Evolutionary conservation across 2,888 invertebrate species (phyloP).

Genomic region (Tuta absoluta): DNA sequence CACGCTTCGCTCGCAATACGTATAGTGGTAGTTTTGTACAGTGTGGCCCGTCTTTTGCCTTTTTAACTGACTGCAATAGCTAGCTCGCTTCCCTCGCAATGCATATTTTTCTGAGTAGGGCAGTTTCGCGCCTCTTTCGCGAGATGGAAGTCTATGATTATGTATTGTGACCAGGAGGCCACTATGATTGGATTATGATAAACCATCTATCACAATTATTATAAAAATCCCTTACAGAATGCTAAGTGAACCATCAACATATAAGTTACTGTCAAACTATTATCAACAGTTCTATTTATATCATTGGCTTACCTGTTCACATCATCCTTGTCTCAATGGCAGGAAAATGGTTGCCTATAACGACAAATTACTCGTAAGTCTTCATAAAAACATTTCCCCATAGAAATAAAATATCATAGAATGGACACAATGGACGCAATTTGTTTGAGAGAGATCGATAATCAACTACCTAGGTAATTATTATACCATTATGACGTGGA

Average conservation of each 20-base stretch:
- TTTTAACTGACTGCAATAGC: too few relatives aligned
- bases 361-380: constrained; percentile 7
- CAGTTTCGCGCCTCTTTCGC: too few relatives aligned
- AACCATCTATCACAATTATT: too few relatives aligned
- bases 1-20: too few relatives aligned
- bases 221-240: too few relatives aligned
- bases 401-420: constrained; percentile 5
- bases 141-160: too few relatives aligned
- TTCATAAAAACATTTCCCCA: constrained; percentile 25
- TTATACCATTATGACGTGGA: constrained; percentile 21
- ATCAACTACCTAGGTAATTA: constrained; percentile 7
- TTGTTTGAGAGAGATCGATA: constrained; percentile 22
- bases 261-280: not conserved
- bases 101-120: too few relatives aligned
- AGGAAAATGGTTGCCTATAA: constrained; percentile 6
- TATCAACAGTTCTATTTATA: not conserved
- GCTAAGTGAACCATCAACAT: not conserved
- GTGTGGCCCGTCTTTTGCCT: too few relatives aligned
- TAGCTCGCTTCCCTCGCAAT: too few relatives aligned
- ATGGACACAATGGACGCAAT: not conserved
- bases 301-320: not conserved
- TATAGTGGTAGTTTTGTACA: too few relatives aligned
- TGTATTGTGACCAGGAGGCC: too few relatives aligned
- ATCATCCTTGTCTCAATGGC: not conserved
- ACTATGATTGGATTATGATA: too few relatives aligned